phyloP scores from a whole-genome alignment of 2,888 invertebrate species.

The Atrina japonica region DNA sequence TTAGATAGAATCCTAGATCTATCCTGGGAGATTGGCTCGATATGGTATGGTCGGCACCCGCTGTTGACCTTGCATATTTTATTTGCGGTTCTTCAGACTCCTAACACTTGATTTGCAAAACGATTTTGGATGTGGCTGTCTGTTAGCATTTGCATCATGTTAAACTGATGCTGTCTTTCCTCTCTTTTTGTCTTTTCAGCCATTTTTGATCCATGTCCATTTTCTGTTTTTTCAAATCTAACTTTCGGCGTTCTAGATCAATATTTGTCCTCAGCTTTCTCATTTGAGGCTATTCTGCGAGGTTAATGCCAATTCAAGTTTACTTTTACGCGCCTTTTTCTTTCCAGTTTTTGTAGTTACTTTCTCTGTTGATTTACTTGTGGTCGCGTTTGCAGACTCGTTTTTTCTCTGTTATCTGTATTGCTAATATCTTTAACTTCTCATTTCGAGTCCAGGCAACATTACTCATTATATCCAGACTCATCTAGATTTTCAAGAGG shows the following conservation, averaged over 20 bases:
- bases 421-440: background rate
- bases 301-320: slow-evolving; percentile 18
- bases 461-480: slow-evolving; percentile 3
- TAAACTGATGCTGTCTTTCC: slow-evolving; percentile 21
- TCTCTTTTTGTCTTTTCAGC: slow-evolving; percentile 25
- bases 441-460: background rate
- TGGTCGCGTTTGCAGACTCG: background rate
- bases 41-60: slow-evolving; percentile 1
- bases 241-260: slow-evolving; percentile 7
- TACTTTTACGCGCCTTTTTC: slow-evolving; percentile 16
- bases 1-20: background rate
- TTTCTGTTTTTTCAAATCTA: slow-evolving; percentile 13
- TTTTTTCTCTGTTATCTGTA: background rate
- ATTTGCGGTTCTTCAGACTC: background rate
- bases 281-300: slow-evolving; percentile 11
- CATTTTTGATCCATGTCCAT: slow-evolving; percentile 26
- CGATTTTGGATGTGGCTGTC: background rate
- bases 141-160: slow-evolving; percentile 30
- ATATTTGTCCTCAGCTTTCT: slow-evolving; percentile 17
- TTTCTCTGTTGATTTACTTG: background rate
- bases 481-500: background rate
- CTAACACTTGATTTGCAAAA: slow-evolving; percentile 1
- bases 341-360: slow-evolving; percentile 13
- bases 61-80: slow-evolving; percentile 11
- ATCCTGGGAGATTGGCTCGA: background rate